These are phyloP conservation scores for Nomada fucata DNA, from an alignment of 2,888 invertebrate species.

Conservation along the genomic window DNA sequence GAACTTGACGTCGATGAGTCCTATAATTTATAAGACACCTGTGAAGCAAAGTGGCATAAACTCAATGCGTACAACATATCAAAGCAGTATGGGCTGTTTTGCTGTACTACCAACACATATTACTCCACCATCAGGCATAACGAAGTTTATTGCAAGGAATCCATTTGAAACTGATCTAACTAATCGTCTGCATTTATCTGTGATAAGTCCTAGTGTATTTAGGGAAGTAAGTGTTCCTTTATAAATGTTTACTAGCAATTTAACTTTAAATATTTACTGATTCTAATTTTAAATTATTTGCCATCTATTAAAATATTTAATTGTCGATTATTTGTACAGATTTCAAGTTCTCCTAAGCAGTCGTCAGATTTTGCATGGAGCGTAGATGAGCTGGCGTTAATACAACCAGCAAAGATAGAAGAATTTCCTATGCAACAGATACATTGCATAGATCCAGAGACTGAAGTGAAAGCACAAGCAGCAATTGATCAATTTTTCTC, in stretches of 20 bases:
- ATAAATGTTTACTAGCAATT: conserved; percentile 73
- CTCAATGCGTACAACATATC: conserved; percentile 56
- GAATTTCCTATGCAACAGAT: conserved; percentile 87
- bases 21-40: conserved; percentile 71
- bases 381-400: conserved; percentile 89
- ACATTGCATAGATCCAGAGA: conserved; percentile 87
- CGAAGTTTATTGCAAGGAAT: conserved; percentile 86
- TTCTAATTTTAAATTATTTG: not conserved
- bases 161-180: conserved; percentile 89
- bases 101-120: conserved; percentile 83
- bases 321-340: conserved; percentile 75
- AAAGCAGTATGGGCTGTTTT: conserved; percentile 69
- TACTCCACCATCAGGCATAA: conserved; percentile 87
- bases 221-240: conserved; percentile 70
- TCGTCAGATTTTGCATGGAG: conserved; percentile 88
- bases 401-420: conserved; percentile 89
- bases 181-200: conserved; percentile 88
- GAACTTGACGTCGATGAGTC: conserved; percentile 52
- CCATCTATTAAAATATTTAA: not conserved
- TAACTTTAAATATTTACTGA: not conserved
- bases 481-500: conserved; percentile 88
- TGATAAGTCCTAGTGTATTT: conserved; percentile 87
- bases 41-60: conserved; percentile 65
- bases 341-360: conserved; percentile 79
- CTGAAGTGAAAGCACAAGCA: conserved; percentile 88